These are phyloP conservation scores for Leptosomus discolor DNA, from an alignment of 2,113 vertebrate species.

Conservation along the genomic window DNA sequence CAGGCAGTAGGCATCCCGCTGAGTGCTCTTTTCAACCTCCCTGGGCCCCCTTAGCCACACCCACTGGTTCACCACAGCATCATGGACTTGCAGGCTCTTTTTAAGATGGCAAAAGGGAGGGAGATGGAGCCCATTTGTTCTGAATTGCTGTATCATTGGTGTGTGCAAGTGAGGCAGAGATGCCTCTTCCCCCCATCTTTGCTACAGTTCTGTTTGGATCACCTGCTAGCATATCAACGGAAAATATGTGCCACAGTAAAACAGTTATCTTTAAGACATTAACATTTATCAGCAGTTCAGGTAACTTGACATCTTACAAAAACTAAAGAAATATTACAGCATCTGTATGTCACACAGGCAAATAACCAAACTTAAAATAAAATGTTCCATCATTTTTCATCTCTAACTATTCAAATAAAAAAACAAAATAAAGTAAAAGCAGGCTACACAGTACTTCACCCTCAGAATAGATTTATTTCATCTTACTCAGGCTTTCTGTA, in stretches of 20 bases:
- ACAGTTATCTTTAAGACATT: neutral
- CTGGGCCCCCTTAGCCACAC: neutral
- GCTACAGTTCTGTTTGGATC: neutral
- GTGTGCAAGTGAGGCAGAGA: neutral
- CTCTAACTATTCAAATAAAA: neutral
- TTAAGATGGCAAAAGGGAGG: neutral
- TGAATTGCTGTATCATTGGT: neutral
- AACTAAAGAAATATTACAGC: slow-evolving; percentile 22
- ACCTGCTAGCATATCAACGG: neutral
- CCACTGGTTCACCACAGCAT: neutral
- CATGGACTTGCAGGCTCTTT: neutral
- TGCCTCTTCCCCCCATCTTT: neutral
- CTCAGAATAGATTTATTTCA: neutral
- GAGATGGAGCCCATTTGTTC: neutral
- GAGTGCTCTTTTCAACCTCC: neutral
- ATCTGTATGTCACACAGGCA: neutral
- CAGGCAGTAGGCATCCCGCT: neutral
- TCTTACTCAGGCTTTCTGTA: neutral
- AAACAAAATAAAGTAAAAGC: neutral
- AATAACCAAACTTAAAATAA: slow-evolving; percentile 25
- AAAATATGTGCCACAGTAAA: neutral
- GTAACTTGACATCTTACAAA: slow-evolving; percentile 19
- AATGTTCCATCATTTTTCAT: neutral
- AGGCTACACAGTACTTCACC: neutral
- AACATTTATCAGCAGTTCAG: neutral